A percentile compares a stretch with the other conserved stretches of the same genome.
phyloP scores from a whole-genome alignment of 2,888 invertebrate species.

The Hyposoter dolosus region DNA sequence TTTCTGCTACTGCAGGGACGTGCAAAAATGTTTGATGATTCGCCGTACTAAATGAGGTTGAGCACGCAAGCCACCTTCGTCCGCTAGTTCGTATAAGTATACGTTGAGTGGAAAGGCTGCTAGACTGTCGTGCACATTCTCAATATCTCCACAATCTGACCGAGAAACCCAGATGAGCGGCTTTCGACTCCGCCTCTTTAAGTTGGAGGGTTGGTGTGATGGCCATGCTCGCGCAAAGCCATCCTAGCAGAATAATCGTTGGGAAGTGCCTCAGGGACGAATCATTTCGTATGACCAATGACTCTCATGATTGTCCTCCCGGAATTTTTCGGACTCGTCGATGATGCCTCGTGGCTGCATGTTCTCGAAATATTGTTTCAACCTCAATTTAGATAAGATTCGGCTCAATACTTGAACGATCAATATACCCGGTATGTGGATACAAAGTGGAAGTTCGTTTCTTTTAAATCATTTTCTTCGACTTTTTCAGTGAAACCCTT shows the following conservation, averaged over 20 bases:
- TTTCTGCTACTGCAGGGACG: no score
- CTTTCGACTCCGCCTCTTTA: slow-evolving; percentile 51
- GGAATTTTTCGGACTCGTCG: neutral
- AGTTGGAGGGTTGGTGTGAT: slow-evolving; percentile 36
- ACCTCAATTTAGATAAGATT: neutral
- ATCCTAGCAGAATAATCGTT: slow-evolving; percentile 4
- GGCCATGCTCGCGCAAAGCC: slow-evolving; percentile 29
- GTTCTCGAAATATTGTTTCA: neutral
- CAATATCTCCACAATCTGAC: slow-evolving; percentile 47
- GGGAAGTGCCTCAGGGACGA: neutral
- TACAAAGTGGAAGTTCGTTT: slow-evolving; percentile 5
- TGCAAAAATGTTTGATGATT: neutral
- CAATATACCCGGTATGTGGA: slow-evolving; percentile 22
- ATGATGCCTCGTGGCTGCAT: no score
- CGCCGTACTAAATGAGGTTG: neutral
- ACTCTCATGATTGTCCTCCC: no score
- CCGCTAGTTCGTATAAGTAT: neutral
- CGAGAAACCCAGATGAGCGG: slow-evolving; percentile 57
- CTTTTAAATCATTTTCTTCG: slow-evolving; percentile 33
- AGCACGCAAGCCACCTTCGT: neutral
- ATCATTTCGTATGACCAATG: neutral
- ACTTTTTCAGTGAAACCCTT: slow-evolving; percentile 26
- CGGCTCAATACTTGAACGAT: slow-evolving; percentile 11
- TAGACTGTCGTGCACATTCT: slow-evolving; percentile 20
- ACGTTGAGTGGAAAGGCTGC: neutral